A percentile compares a stretch with the other conserved stretches of the same genome.
phyloP scores from a whole-genome alignment of 1,140 invertebrate genomes.

The Rhizoglyphus robini region DNA sequence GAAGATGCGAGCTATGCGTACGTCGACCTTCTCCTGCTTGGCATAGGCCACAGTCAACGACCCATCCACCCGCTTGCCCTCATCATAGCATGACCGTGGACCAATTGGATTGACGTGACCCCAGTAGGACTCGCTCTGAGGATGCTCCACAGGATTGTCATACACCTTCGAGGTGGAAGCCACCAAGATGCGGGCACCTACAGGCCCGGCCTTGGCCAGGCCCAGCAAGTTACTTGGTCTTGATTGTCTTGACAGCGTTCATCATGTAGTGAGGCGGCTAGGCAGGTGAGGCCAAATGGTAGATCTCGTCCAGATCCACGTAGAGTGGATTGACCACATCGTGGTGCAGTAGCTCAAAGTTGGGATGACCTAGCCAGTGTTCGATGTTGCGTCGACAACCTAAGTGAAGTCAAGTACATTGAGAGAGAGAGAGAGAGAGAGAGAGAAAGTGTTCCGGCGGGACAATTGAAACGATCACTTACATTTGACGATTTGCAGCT shows the following conservation, averaged over 20 bases:
- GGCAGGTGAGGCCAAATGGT: conserved; percentile 95
- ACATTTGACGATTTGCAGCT: too few relatives aligned
- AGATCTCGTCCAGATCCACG: conserved; percentile 98
- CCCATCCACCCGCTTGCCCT: conserved; percentile 93
- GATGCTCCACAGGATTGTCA: conserved; percentile 91
- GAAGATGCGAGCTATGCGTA: conserved; percentile 92
- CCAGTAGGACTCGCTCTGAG: conserved; percentile 91
- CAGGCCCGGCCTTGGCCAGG: conserved; percentile 77
- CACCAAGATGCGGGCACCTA: conserved; percentile 82
- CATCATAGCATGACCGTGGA: conserved; percentile 86
- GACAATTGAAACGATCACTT: too few relatives aligned
- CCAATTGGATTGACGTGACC: conserved; percentile 98
- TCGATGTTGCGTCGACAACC: conserved; percentile 87
- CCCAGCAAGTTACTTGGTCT: conserved; percentile 98
- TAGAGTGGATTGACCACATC: conserved; percentile 96
- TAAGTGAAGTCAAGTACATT: neutral
- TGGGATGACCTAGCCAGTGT: conserved; percentile 96
- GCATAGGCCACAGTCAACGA: conserved; percentile 91
- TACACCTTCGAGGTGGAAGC: conserved; percentile 98
- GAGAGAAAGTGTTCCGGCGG: too few relatives aligned
- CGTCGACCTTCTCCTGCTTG: conserved; percentile 86
- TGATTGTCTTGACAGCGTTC: conserved; percentile 99
- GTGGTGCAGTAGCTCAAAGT: conserved; percentile 97
- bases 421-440: too few relatives aligned
- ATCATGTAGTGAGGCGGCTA: conserved; percentile 99